These are phyloP conservation scores for Lagopus muta DNA, from an alignment of 2,113 vertebrate species.

Conservation along the genomic window DNA sequence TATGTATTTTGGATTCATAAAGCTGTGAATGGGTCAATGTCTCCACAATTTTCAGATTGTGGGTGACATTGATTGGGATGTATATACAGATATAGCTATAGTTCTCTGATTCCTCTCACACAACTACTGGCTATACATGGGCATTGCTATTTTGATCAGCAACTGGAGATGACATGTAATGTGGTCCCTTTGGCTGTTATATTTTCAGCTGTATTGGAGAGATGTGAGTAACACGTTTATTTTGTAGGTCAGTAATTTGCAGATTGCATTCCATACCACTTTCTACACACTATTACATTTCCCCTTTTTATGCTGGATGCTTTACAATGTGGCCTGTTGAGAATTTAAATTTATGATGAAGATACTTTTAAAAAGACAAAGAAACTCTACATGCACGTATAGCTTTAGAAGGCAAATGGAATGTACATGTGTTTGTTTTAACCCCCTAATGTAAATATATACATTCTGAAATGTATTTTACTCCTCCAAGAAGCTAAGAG, in stretches of 20 bases:
- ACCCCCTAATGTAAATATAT: conserved; percentile 74
- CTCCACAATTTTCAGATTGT: not conserved
- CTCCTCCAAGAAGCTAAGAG: conserved; percentile 66
- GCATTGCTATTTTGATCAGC: conserved; percentile 42
- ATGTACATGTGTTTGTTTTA: conserved; percentile 63
- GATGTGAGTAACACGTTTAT: conserved; percentile 49
- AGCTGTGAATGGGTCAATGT: not conserved
- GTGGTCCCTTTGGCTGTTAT: conserved; percentile 38
- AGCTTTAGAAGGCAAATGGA: conserved; percentile 56
- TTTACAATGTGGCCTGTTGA: not conserved
- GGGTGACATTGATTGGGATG: not conserved
- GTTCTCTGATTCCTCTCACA: not conserved
- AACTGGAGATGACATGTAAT: conserved; percentile 1
- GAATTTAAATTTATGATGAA: conserved; percentile 25
- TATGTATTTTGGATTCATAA: not conserved
- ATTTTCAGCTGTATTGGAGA: conserved; percentile 42
- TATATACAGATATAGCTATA: not conserved
- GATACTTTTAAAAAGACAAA: not conserved
- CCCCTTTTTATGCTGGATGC: not conserved
- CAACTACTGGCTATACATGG: conserved; percentile 1
- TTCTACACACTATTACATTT: not conserved
- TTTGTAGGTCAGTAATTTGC: conserved; percentile 38
- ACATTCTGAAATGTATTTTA: conserved; percentile 75
- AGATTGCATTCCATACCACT: not conserved
- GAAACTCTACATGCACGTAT: conserved; percentile 27